Base-by-base conservation (phyloP, 2,113 vertebrate species). In the Podarcis cretensis region DNA sequence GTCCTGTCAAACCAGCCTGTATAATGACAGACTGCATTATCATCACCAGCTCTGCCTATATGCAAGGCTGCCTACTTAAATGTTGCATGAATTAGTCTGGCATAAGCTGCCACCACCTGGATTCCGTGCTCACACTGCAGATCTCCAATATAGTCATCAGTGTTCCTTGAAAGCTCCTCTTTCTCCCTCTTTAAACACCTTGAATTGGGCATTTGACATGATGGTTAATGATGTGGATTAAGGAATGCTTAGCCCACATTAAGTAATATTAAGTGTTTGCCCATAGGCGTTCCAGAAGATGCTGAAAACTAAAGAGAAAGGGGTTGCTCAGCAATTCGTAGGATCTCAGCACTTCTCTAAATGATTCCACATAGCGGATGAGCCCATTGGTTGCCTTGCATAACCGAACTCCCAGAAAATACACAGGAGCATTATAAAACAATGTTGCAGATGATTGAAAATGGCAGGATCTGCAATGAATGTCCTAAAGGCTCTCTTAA, bases 401-500 rank as follows among this genome's bases (percentile, higher is more conserved):
- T 89, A 89, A 69, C 81, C 57, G 43, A 84, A 37, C 81, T 68
- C 30, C 48, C 30, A 54, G 37, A 77, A 66, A 83, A 83, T 79
- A 69, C 87, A 69, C 63, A 8, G 63, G 74, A 76, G 65, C 35
- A 71, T 66, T 89, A 76, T 86, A 87, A 76, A 40, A 40, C 78
- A 73, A 23, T 89, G 13, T 65, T 43, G 68, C 37, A 81, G 35
- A 77, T 68, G 18, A 18, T 2, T 81, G 66, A 21, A 69, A 86
- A 76, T 1, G 3, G 54, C 63, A 91, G 21, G 88, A 12, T 6
- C 6, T 32, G 81, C 40, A 91, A 88, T 32, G 77, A 25, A 6
- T 43, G 32, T 87, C 74, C 43, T 73, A 69, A 71, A 48, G 74
- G 80, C 79, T 91, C 27, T 20, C 40, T 93, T 71, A n/a, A 1